A percentile compares a stretch with the other conserved stretches of the same genome.
These are phyloP conservation scores for Anthopleura sola DNA, from an alignment of 64 coral and sea anemone species.

Conservation along the genomic window DNA sequence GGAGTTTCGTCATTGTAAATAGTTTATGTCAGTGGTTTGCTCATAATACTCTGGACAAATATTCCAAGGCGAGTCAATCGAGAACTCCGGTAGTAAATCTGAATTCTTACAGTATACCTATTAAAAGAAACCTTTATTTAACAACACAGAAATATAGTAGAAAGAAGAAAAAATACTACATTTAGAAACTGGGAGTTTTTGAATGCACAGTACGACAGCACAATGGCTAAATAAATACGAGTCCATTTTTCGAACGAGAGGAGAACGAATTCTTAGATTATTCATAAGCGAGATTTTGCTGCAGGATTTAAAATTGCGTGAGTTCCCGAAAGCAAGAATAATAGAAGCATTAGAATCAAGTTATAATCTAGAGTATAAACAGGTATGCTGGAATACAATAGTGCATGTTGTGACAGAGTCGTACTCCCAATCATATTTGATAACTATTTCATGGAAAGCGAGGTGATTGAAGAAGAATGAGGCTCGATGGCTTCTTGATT, in stretches of 20 bases:
- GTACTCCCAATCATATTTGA: not conserved
- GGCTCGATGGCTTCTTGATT: not conserved
- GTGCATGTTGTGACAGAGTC: not conserved
- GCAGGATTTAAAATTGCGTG: not conserved
- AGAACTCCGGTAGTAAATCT: not conserved
- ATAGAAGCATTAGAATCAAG: not conserved
- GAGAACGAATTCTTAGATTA: not conserved
- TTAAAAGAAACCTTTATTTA: not conserved
- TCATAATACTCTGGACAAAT: not conserved
- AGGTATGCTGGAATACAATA: not conserved
- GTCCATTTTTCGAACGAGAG: not conserved
- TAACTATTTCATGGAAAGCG: not conserved
- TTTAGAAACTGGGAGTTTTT: not conserved
- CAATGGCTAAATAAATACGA: not conserved
- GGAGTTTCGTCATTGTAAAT: slow-evolving; percentile 5
- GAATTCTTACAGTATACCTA: not conserved
- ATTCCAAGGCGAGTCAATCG: not conserved
- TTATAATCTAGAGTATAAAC: not conserved
- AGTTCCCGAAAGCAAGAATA: not conserved
- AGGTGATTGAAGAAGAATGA: not conserved
- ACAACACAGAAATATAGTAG: not conserved
- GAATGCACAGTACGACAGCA: not conserved
- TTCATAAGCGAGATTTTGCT: not conserved
- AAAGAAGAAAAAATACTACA: not conserved
- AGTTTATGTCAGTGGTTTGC: not conserved